Conservation (phyloP, 2,113 vertebrate genomes). For the Calidris pugnax region DNA sequence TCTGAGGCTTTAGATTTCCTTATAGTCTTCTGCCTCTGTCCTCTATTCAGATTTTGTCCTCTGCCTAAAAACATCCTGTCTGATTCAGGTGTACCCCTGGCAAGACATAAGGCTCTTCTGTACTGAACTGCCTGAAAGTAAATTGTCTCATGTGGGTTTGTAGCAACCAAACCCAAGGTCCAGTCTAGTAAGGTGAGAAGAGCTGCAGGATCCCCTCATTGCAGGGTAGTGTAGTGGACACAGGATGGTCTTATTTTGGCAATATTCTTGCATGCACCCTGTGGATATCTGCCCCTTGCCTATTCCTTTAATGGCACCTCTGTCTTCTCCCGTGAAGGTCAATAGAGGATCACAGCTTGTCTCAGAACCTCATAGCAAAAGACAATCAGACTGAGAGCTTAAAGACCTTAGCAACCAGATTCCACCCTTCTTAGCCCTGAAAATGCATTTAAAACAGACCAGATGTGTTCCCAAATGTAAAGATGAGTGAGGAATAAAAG, state of each 20-base stretch:
- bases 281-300: background rate
- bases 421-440: background rate
- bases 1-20: background rate
- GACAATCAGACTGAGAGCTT: background rate
- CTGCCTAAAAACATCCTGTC: no score
- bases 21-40: background rate
- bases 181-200: background rate
- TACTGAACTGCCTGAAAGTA: background rate
- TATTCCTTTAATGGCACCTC: background rate
- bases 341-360: rapidly evolving
- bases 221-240: background rate
- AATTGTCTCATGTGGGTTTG: rapidly evolving
- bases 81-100: background rate
- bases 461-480: background rate
- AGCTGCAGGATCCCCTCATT: background rate
- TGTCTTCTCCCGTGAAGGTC: background rate
- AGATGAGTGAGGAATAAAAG: background rate
- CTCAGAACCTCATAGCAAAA: background rate
- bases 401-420: background rate
- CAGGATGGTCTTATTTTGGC: background rate
- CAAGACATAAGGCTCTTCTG: background rate
- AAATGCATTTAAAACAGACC: background rate
- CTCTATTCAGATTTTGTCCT: background rate
- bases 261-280: background rate
- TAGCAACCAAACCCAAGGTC: background rate